Percentiles rank a stretch among this genome's conserved stretches.
These are phyloP conservation scores for Rhyacophila evoluta DNA, from an alignment of 2,888 invertebrate genomes.

Conservation along the genomic window DNA sequence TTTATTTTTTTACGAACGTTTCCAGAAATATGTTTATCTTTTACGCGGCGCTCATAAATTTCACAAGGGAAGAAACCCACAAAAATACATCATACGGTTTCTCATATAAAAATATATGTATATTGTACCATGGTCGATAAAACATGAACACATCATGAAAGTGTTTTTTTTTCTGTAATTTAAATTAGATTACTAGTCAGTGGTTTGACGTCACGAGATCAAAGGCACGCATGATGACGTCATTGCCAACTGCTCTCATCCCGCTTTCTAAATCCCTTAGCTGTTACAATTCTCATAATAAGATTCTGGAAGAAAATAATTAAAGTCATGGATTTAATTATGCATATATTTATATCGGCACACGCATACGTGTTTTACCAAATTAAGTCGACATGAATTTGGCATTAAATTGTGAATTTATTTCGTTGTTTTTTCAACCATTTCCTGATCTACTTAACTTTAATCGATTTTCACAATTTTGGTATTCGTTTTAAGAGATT, in stretches of 20 bases:
- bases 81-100: neutral
- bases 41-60: neutral
- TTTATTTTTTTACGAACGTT: neutral
- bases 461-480: too few species aligned
- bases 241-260: neutral
- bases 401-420: too few species aligned
- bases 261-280: neutral
- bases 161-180: slow-evolving; percentile 7
- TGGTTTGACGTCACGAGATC: slow-evolving; percentile 26
- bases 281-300: neutral
- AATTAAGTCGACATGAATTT: too few species aligned
- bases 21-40: neutral
- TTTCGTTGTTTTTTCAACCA: too few species aligned
- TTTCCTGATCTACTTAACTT: too few species aligned
- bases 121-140: neutral
- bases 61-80: neutral
- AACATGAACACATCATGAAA: neutral
- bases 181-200: neutral
- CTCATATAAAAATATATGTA: neutral
- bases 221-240: slow-evolving; percentile 28
- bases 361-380: too few species aligned
- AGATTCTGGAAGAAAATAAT: neutral
- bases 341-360: too few species aligned
- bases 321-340: neutral
- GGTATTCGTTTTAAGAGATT: too few species aligned